Conservation (phyloP, 2,797 vertebrate species). For the Octomys mimax region DNA sequence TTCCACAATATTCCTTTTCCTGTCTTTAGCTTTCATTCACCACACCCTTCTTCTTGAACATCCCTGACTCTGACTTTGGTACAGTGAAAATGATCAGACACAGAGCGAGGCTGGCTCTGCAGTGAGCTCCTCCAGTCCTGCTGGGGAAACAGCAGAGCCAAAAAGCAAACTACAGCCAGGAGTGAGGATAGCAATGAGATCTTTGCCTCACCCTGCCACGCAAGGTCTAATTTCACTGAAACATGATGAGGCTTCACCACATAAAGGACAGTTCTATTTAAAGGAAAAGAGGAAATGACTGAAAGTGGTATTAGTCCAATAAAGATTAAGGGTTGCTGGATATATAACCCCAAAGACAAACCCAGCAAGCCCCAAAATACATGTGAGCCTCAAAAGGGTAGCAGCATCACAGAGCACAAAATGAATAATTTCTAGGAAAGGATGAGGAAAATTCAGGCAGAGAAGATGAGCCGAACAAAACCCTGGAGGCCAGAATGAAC, state of each 20-base stretch:
- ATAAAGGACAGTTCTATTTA: neutral
- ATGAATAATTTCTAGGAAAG: neutral
- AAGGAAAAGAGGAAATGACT: neutral
- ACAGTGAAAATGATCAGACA: neutral
- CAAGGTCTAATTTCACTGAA: neutral
- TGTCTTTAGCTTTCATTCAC: too few species aligned
- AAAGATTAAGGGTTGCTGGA: neutral
- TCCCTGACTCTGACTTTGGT: conserved; percentile 39
- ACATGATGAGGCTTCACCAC: neutral
- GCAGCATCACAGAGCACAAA: neutral
- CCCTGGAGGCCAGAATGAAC: neutral
- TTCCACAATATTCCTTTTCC: too few species aligned
- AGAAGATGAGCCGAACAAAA: neutral
- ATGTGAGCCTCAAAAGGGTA: neutral
- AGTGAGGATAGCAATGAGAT: neutral
- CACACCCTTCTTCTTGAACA: too few species aligned
- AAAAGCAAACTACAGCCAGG: neutral
- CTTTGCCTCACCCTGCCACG: neutral
- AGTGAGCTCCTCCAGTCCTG: neutral
- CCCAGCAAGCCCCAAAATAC: neutral
- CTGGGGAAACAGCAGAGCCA: neutral
- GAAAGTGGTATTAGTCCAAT: neutral
- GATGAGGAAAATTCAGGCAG: neutral
- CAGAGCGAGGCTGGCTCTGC: neutral
- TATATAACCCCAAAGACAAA: neutral